A percentile compares a stretch with the other conserved stretches of the same genome.
phyloP scores from a whole-genome alignment of 2,888 invertebrate species.

The Drosophila paranaensis region DNA sequence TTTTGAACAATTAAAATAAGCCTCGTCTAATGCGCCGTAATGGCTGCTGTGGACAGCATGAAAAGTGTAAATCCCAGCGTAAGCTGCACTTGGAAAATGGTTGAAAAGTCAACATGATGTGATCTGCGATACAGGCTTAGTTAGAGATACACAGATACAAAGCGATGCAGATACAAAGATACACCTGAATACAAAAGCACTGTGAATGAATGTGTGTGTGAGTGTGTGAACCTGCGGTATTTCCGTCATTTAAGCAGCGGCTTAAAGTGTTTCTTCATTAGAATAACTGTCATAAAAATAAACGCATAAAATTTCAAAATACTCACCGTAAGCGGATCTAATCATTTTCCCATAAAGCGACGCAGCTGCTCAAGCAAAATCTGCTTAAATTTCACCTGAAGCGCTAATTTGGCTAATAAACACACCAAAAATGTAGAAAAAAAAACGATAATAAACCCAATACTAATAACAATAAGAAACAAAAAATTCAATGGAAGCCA shows the following conservation, averaged over 20 bases:
- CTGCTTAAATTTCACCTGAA: constrained; percentile 79
- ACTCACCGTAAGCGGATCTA: constrained; percentile 71
- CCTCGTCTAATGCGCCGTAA: constrained; percentile 65
- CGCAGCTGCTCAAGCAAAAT: constrained; percentile 62
- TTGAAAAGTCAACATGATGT: constrained; percentile 66
- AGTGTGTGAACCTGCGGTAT: constrained; percentile 54
- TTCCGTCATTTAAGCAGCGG: constrained; percentile 74
- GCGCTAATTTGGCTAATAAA: constrained; percentile 79
- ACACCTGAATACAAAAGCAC: constrained; percentile 12
- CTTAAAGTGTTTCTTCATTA: constrained; percentile 79
- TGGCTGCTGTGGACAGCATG: constrained; percentile 59
- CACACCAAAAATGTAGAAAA: constrained; percentile 37
- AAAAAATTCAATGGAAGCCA: constrained; percentile 55
- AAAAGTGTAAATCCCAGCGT: constrained; percentile 53
- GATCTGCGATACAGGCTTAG: constrained; percentile 37
- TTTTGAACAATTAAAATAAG: constrained; percentile 74
- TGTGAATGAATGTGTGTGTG: constrained; percentile 22
- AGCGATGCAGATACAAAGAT: constrained; percentile 11
- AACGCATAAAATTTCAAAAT: constrained; percentile 74
- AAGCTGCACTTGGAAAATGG: constrained; percentile 78
- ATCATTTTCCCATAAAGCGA: constrained; percentile 75
- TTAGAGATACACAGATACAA: constrained; percentile 28
- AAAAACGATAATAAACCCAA: constrained; percentile 14
- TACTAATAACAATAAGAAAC: constrained; percentile 43
- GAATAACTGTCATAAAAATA: constrained; percentile 79